Percentiles rank a stretch among this genome's conserved stretches.
phyloP scores from a whole-genome alignment of 1,140 invertebrate species.

The Forficula auricularia region DNA sequence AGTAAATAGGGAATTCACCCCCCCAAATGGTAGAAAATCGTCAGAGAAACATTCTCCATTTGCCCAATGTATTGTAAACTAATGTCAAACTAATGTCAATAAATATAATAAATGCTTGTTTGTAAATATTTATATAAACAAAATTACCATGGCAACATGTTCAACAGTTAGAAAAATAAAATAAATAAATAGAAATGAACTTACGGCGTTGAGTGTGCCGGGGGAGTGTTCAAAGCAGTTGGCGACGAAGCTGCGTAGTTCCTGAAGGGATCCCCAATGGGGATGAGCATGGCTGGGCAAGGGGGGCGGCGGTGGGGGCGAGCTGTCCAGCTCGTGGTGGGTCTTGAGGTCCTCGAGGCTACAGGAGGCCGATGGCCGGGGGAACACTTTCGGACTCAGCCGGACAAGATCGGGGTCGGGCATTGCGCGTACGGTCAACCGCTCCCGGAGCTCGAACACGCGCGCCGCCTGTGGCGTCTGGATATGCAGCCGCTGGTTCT shows the following conservation, averaged over 20 bases:
- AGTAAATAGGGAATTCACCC: too few species aligned
- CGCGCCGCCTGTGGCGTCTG: conserved; percentile 13
- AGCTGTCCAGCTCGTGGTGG: conserved; percentile 22
- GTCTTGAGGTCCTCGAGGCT: conserved; percentile 38
- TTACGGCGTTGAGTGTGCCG: conserved; percentile 4
- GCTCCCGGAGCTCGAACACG: conserved; percentile 21
- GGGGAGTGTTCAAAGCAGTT: conserved; percentile 9
- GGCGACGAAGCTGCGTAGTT: conserved; percentile 28
- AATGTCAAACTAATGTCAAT: too few species aligned
- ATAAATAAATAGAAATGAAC: not conserved
- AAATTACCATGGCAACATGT: too few species aligned
- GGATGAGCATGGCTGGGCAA: conserved; percentile 21
- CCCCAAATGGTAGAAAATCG: too few species aligned
- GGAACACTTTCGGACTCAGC: conserved; percentile 37
- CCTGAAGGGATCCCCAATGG: conserved; percentile 39
- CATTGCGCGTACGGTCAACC: conserved; percentile 35
- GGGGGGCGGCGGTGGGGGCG: conserved; percentile 20
- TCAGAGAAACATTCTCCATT: too few species aligned
- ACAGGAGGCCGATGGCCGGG: conserved; percentile 19
- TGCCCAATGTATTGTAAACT: too few species aligned
- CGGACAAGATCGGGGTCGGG: conserved; percentile 20
- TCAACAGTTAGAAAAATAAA: too few species aligned
- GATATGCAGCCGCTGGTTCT: conserved; percentile 27
- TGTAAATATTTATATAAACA: too few species aligned
- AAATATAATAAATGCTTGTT: too few species aligned